A percentile compares a stretch with the other conserved stretches of the same genome.
phyloP scores from a whole-genome alignment of 2,113 vertebrate species.

The Oncorhynchus mykiss region DNA sequence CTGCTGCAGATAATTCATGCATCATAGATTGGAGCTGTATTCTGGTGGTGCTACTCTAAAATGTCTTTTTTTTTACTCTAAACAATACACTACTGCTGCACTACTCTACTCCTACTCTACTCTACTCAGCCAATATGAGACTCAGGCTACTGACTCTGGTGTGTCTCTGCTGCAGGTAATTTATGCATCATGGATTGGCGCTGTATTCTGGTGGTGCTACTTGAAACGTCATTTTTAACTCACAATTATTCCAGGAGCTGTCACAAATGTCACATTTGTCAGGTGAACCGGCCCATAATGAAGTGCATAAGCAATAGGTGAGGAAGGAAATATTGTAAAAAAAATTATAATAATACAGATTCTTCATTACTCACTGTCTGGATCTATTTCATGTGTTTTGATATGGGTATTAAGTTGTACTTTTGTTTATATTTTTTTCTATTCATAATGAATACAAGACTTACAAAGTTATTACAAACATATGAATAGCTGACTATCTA shows the following conservation, averaged over 20 bases:
- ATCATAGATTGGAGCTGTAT: neutral
- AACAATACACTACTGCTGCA: too few relatives aligned
- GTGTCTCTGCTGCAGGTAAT: neutral
- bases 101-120: too few relatives aligned
- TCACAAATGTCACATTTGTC: neutral
- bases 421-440: too few relatives aligned
- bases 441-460: too few relatives aligned
- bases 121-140: too few relatives aligned
- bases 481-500: too few relatives aligned
- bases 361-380: neutral
- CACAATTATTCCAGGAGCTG: constrained; percentile 5
- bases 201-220: neutral
- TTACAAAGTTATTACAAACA: too few relatives aligned
- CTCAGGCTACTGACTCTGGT: too few relatives aligned
- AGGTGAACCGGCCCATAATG: neutral
- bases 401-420: too few relatives aligned
- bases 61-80: constrained; percentile 1
- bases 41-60: neutral
- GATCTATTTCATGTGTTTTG: too few relatives aligned
- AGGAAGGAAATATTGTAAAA: neutral
- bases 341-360: neutral
- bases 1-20: constrained; percentile 7
- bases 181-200: neutral
- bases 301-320: neutral
- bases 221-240: constrained; percentile 22